Percentiles rank a stretch among this genome's conserved stretches.
Evolutionary conservation across 2,797 vertebrate genomes (phyloP).

Genomic region (Centropyge bicolor): DNA sequence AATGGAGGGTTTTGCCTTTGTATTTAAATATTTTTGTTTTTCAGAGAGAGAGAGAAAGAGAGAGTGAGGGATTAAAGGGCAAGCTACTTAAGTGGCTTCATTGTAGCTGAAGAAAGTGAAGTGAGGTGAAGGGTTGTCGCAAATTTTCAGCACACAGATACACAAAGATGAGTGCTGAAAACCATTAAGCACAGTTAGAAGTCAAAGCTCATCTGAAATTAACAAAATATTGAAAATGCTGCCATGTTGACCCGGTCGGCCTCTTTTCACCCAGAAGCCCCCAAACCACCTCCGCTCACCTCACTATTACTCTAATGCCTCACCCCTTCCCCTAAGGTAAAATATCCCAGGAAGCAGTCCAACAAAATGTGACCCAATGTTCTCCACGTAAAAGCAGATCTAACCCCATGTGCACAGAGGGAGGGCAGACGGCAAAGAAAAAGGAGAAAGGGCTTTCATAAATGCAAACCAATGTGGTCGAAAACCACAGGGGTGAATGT

Average conservation of each 20-base stretch:
- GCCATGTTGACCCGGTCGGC: slow-evolving; percentile 9
- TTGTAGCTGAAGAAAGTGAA: slow-evolving; percentile 1
- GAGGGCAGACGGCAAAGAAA: slow-evolving; percentile 41
- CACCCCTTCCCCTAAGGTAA: slow-evolving; percentile 58
- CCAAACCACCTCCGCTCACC: slow-evolving; percentile 41
- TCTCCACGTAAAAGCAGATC: slow-evolving; percentile 59
- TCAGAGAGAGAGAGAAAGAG: slow-evolving; percentile 9
- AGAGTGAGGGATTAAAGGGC: slow-evolving; percentile 18
- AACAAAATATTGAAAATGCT: slow-evolving; percentile 36
- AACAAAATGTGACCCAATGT: slow-evolving; percentile 71
- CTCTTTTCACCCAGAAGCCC: slow-evolving; percentile 17
- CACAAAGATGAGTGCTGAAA: background rate
- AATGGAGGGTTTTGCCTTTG: slow-evolving; percentile 3
- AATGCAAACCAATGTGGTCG: slow-evolving; percentile 77
- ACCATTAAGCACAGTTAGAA: slow-evolving; percentile 18
- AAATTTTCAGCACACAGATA: background rate
- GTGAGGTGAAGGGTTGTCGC: background rate
- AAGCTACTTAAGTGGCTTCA: slow-evolving; percentile 14
- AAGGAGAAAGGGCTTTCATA: slow-evolving; percentile 65
- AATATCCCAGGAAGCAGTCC: slow-evolving; percentile 65
- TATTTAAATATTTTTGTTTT: background rate
- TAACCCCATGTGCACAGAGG: slow-evolving; percentile 57
- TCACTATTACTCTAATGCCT: slow-evolving; percentile 54
- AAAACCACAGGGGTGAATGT: slow-evolving; percentile 78
- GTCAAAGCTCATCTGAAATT: slow-evolving; percentile 41